Base-by-base conservation (phyloP, 2,888 invertebrate genomes). In the Tridacna gigas region DNA sequence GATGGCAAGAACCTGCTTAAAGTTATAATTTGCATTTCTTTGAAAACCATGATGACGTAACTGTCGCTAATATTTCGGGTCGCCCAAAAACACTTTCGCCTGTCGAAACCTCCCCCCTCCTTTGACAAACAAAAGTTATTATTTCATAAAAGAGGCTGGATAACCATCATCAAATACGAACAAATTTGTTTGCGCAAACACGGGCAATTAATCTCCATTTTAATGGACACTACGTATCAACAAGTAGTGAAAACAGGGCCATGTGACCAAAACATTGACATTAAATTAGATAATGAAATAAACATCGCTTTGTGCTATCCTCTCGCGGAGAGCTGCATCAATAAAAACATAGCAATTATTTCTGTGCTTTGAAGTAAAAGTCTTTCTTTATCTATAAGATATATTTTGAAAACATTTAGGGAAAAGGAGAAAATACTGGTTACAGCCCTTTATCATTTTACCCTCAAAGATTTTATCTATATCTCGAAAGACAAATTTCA, bases 111-210 rank as follows among this genome's bases (percentile, higher is more conserved):
- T 9, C 12, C 26, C 22, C 71, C 63, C 84, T 77, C 84, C 63
- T 37, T 78, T 26, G 48, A 77, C 74, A 84, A 84, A 84, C 82
- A 82, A 18, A 56, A 73, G 45, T 79, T 75, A 80, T 80, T 80
- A 82, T 80, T 82, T 82, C 85, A 77, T 82, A 75, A 75, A 80
- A 80, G 82, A 69, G 48, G 51, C 47, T 65, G 48, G 25, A 66
- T 81, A 76, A 66, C 20, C 78, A 26, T 74, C 73, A 79, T 79
- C 84, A 84, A 84, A 84, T 81, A 84, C 20, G 66, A 37, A 81
- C 79, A 71, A 84, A 71, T 65, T 65, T 84, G 84, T 84, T 81
- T 84, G 67, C n/a, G n/a, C 48, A 84, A 84, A 84, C 84, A 65
- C n/a, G 11, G 76, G 25, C 75, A 74, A 84, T 84, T 84, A 81